Evolutionary conservation across 2,113 vertebrate species (phyloP).

Genomic region (Gambusia affinis): DNA sequence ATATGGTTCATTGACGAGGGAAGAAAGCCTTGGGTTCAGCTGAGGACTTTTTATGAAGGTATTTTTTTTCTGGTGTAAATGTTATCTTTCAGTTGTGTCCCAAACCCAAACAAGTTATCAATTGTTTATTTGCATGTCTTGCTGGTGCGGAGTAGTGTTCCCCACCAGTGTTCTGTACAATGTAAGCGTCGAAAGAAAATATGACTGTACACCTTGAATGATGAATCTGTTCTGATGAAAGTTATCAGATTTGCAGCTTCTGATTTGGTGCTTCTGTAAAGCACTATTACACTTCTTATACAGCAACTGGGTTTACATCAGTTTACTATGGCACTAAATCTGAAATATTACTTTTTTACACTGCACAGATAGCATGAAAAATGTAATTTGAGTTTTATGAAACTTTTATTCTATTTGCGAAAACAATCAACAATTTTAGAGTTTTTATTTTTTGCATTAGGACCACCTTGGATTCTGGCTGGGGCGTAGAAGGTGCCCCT

Average conservation of each 20-base stretch:
- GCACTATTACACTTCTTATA: neutral
- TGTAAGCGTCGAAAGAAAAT: neutral
- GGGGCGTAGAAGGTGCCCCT: neutral
- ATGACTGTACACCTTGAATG: neutral
- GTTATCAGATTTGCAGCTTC: neutral
- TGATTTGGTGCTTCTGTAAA: neutral
- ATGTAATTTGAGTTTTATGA: neutral
- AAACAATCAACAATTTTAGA: neutral
- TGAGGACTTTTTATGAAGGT: neutral
- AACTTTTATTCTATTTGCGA: neutral
- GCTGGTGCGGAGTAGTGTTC: neutral
- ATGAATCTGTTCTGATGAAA: neutral
- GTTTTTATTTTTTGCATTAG: neutral
- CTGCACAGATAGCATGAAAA: neutral
- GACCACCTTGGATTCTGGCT: neutral
- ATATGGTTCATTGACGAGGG: neutral
- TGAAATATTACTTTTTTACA: neutral
- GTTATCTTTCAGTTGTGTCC: neutral
- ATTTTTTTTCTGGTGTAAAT: no score
- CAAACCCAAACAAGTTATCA: neutral
- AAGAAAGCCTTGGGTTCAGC: no score
- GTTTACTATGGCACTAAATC: neutral
- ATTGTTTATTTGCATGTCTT: neutral
- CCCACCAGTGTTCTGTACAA: neutral
- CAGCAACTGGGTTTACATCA: neutral